Base-by-base conservation (phyloP, 2,797 vertebrate genomes). In the Sparus aurata region DNA sequence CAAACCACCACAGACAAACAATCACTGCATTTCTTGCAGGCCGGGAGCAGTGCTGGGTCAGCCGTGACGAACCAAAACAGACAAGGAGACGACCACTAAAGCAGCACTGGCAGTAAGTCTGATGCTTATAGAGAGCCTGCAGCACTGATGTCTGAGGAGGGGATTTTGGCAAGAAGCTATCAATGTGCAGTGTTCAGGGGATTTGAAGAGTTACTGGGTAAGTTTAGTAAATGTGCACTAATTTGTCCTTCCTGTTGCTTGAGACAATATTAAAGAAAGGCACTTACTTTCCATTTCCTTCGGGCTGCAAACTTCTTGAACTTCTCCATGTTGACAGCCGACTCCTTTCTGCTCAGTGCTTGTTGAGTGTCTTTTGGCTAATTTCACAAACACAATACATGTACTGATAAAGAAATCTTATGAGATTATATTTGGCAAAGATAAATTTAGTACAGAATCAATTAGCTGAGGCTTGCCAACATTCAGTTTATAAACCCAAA, bases 281-380 rank as follows among this genome's bases (percentile, higher is more conserved):
- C 3, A 66, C 83, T 85, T 93, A 99, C 98, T 95, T 99, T 99
- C 98, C 98, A 99, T 89, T 99, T 99, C 75, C 97, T 96, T 70
- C 98, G 95, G 77, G 98, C 98, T 73, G 98, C 97, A 71, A 99
- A 99, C 94, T 98, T 99, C 85, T 99, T 99, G 85, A 99, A 99
- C 92, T 99, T 99, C 69, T 99, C 98, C 98, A 99, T 99, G 92
- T 99, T 99, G 79, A 99, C 98, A 2, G 98, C 98, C 0, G 98
- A 99, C 75, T 98, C 98, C 94, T 99, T 99, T 82, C 98, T 96
- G 84, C 98, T 98, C 79, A 98, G 96, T 5, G 96, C 98, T 87
- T 99, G 98, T 53, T 96, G 97, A 2, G 96, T 98, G 92, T 99
- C 98, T 93, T 99, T 99, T 85, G 98, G 98, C 98, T 99, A 90